Conservation (phyloP, 37 sponge, comb jelly and placozoan species). For the Geodia barretti region DNA sequence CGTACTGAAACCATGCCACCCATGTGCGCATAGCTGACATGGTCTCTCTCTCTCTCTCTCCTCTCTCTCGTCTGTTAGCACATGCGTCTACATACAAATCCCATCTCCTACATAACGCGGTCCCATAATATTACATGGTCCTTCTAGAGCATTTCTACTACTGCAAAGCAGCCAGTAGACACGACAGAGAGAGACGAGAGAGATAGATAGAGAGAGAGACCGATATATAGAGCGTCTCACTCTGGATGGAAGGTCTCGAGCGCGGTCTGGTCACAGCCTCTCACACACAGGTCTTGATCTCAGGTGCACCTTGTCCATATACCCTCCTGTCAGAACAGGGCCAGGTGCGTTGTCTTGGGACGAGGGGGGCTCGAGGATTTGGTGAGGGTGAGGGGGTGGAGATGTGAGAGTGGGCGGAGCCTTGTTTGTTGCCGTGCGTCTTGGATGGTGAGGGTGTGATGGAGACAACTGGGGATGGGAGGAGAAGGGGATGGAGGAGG, state of each 20-base stretch:
- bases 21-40: no score
- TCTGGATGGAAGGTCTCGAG: slow-evolving; percentile 47
- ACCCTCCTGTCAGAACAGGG: slow-evolving; percentile 86
- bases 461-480: slow-evolving; percentile 35
- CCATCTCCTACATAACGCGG: no score
- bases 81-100: no score
- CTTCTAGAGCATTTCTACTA: no score
- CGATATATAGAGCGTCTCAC: slow-evolving; percentile 67
- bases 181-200: no score
- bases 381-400: slow-evolving; percentile 4
- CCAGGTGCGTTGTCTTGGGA: slow-evolving; percentile 69
- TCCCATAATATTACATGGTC: no score
- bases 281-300: slow-evolving; percentile 85
- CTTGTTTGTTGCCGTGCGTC: neutral
- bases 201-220: no score
- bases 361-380: slow-evolving; percentile 27
- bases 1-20: no score
- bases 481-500: slow-evolving; percentile 20
- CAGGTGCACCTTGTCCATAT: slow-evolving; percentile 69
- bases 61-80: no score
- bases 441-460: slow-evolving; percentile 16
- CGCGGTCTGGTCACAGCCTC: slow-evolving; percentile 39
- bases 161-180: no score
- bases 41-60: no score
- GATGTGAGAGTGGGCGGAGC: neutral